Conservation (phyloP, 2,888 invertebrate genomes). For the Eupithecia exiguata region DNA sequence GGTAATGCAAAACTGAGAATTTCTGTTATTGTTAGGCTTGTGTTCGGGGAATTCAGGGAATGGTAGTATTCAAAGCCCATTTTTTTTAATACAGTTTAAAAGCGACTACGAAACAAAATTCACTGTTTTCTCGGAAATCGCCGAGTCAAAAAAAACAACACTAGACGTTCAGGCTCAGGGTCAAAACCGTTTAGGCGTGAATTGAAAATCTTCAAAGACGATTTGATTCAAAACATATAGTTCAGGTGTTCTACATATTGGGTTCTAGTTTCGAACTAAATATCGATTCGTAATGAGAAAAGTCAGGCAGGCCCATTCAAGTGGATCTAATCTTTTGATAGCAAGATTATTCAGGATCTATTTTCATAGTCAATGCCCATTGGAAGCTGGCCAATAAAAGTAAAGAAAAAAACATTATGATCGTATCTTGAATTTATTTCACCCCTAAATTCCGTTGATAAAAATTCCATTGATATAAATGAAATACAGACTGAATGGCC, state of each 20-base stretch:
- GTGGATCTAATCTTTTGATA: constrained; percentile 6
- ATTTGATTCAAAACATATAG: neutral
- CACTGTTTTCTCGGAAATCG: neutral
- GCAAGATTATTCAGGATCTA: constrained; percentile 5
- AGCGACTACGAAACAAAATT: neutral
- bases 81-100: too few relatives aligned
- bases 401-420: neutral
- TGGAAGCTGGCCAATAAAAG: constrained; percentile 9
- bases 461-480: neutral
- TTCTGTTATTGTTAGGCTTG: neutral
- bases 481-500: neutral
- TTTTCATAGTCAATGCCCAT: neutral
- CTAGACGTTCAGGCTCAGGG: neutral
- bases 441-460: neutral
- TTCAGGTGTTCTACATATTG: neutral
- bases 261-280: neutral
- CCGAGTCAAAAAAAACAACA: neutral
- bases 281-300: neutral
- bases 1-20: neutral
- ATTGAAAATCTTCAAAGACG: too few relatives aligned
- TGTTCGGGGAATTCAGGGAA: neutral
- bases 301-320: neutral
- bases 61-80: neutral
- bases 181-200: neutral
- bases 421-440: neutral